Base-by-base conservation (phyloP, 2,113 vertebrate species). In the Eurystomus gularis region DNA sequence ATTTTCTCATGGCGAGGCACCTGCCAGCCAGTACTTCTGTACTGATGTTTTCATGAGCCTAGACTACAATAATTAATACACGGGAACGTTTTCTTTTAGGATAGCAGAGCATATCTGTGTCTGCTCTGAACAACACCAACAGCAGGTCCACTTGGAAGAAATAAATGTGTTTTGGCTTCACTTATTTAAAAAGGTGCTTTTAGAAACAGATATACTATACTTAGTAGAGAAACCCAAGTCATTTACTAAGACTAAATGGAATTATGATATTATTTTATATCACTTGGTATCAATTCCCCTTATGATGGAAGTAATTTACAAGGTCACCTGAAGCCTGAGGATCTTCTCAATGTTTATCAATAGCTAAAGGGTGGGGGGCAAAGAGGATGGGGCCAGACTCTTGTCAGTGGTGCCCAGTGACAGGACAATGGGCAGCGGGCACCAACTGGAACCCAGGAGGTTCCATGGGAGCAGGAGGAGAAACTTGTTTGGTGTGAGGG, bases 1-100 rank as follows among this genome's bases (percentile, higher is more conserved):
- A 13, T 24, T 15, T 5, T 12, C 17, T 0, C 23, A 6, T 0
- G 8, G 51, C 7, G 20, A 17, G 2, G 9, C 5, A 15, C 51
- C 13, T 25, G 33, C 31, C 20, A 0, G 2, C 7, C 68, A n/a
- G n/a, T n/a, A 5, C 35, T 29, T n/a, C 5, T 20, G 6, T 8
- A 10, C 33, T 2, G 0, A 2, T 20, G 8, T 21, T 33, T 51
- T 14, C 15, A 20, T 6, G 33, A 69, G 29, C 18, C 18, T 16
- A 5, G 19, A 11, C 35, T 9, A 9, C 5, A 15, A 51, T 4
- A 33, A 35, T 37, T 28, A 13, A 46, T 7, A 6, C 4, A 4
- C 82, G 17, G 29, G 16, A 35, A 73, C 40, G 11, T 26, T 64
- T 78, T 40, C 11, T 52, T 28, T 15, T 6, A 19, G n/a, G 49